Conservation (phyloP, 1,140 invertebrate species). For the Lerema accius region DNA sequence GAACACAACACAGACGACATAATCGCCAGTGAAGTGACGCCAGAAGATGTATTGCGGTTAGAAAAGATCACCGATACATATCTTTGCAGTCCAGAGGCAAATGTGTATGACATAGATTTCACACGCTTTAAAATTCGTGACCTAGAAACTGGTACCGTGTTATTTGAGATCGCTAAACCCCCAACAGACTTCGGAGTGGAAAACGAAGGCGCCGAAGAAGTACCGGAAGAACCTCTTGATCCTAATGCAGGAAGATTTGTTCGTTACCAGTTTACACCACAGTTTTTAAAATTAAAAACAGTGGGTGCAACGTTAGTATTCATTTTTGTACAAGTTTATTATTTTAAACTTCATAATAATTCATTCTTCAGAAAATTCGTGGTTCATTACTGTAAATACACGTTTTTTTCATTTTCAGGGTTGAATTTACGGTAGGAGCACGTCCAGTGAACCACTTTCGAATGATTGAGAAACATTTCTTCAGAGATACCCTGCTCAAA, state of each 20-base stretch:
- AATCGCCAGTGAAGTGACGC: constrained; percentile 79
- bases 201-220: constrained; percentile 84
- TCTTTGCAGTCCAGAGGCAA: constrained; percentile 96
- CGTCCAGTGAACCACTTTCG: constrained; percentile 97
- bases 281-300: constrained; percentile 97
- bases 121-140: constrained; percentile 98
- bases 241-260: constrained; percentile 97
- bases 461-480: constrained; percentile 99
- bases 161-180: constrained; percentile 99
- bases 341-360: too few relatives aligned
- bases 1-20: constrained; percentile 64
- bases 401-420: constrained; percentile 84
- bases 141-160: constrained; percentile 94
- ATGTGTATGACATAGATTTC: constrained; percentile 99
- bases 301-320: constrained; percentile 95
- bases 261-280: constrained; percentile 97
- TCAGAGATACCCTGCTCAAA: constrained; percentile 96
- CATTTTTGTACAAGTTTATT: too few relatives aligned
- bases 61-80: constrained; percentile 88
- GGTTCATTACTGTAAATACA: too few relatives aligned
- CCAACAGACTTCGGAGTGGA: constrained; percentile 86
- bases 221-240: constrained; percentile 88
- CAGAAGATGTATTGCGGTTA: constrained; percentile 85
- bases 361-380: too few relatives aligned
- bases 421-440: constrained; percentile 97